phyloP scores from a whole-genome alignment of 1,140 invertebrate genomes.

The Temnothorax longispinosus region DNA sequence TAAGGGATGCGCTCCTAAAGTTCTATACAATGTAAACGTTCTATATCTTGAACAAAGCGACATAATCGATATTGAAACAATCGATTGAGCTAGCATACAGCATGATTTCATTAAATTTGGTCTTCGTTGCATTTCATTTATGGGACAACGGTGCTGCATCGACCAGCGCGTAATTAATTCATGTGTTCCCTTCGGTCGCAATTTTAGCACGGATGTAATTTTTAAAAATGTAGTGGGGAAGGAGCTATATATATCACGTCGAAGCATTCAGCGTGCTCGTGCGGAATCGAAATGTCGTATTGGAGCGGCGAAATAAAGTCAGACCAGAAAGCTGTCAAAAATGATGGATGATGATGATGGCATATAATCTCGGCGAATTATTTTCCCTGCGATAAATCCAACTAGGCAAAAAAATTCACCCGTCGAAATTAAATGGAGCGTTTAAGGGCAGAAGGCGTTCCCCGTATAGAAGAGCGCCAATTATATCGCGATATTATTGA shows the following conservation, averaged over 20 bases:
- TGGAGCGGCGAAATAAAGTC: conserved; percentile 49
- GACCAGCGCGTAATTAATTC: conserved; percentile 47
- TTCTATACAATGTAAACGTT: background rate
- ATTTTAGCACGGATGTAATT: conserved; percentile 46
- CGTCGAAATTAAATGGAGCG: conserved; percentile 50
- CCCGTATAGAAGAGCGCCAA: background rate
- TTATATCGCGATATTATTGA: background rate
- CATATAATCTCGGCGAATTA: conserved; percentile 40
- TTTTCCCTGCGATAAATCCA: conserved; percentile 33
- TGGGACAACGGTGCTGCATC: background rate
- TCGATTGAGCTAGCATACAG: background rate
- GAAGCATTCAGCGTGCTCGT: background rate
- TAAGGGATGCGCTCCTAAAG: background rate
- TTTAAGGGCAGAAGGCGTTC: conserved; percentile 8
- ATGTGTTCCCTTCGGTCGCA: background rate
- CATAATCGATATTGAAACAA: conserved; percentile 38
- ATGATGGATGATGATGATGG: conserved; percentile 53
- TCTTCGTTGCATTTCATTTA: conserved; percentile 44
- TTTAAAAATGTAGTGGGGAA: conserved; percentile 28
- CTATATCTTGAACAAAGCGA: background rate
- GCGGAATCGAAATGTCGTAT: conserved; percentile 48
- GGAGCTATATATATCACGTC: background rate
- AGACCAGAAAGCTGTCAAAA: conserved; percentile 46
- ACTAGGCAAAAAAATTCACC: background rate
- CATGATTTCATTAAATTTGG: conserved; percentile 52